Evolutionary conservation across 1,140 invertebrate genomes (phyloP).

Genomic region (Holcopasites calliopsidis): DNA sequence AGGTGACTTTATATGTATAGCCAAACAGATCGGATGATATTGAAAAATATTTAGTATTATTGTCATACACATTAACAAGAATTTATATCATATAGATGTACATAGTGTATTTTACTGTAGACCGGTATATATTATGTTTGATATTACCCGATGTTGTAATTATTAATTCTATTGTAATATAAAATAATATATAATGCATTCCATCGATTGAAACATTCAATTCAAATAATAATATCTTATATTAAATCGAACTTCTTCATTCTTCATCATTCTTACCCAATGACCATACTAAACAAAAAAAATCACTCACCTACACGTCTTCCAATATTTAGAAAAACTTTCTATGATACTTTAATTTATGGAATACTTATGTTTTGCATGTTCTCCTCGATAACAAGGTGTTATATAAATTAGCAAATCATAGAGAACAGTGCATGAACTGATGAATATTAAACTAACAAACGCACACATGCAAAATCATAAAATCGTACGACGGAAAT

Average conservation of each 20-base stretch:
- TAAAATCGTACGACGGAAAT: constrained; percentile 19
- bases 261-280: background rate
- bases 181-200: constrained; percentile 67
- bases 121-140: constrained; percentile 52
- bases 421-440: too few relatives aligned
- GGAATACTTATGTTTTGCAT: constrained; percentile 7
- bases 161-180: constrained; percentile 62
- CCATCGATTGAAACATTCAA: constrained; percentile 42
- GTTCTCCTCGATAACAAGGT: background rate
- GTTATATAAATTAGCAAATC: constrained; percentile 6
- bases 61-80: constrained; percentile 39
- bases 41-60: constrained; percentile 47
- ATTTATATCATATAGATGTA: constrained; percentile 60
- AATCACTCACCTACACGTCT: too few relatives aligned
- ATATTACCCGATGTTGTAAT: constrained; percentile 62
- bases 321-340: background rate
- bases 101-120: constrained; percentile 71
- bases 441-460: constrained; percentile 10
- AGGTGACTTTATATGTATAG: constrained; percentile 1
- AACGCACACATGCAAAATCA: constrained; percentile 24
- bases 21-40: constrained; percentile 24
- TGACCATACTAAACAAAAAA: background rate
- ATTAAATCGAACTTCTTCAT: constrained; percentile 1
- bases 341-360: background rate
- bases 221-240: constrained; percentile 16